Evolutionary conservation across 2,113 vertebrate genomes (phyloP), one percentile per base, ranked within the genome.

Genomic region (Cricetomys ansorgei): DNA sequence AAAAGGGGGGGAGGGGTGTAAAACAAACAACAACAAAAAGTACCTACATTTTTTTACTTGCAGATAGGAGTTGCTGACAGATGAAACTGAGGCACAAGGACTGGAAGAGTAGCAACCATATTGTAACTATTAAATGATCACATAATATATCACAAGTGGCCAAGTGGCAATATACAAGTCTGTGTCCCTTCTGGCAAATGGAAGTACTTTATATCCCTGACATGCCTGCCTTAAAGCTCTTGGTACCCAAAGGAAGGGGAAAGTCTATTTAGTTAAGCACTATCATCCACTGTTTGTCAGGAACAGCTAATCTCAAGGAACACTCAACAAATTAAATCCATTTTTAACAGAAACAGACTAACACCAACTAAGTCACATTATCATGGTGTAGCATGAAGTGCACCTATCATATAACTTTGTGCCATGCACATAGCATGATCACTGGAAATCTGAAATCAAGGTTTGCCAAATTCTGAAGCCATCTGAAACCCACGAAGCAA

Each of bases 381-480:
- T 89, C 77, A 48, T 17, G 29, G 72, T n/a, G 34, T 34, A 55
- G 53, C 50, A 89, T 50, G 50, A 81, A 92, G 27, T 50, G 57
- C 72, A 91, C 23, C 64, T 86, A 87, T 57, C 85, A 96, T 6
- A 86, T 64, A 95, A 95, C 80, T 43, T 37, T 65, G 29, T 48
- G 40, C n/a, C 70, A 79, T 23, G 72, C 93, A 43, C 27, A 92
- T 1, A 94, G 50, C 64, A 86, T 23, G 15, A 87, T 53, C n/a
- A 57, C 45, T 88, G 50, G 45, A 94, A 95, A 96, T 77, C 5
- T 55, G 34, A 93, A 96, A 85, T 89, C 64, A 94, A 83, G 57
- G 45, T 79, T 95, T 76, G 50, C 29, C 75, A 69, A 94, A 70
- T 95, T 73, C 89, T 88, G 12, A 65, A 93, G 92, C 23, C 67